Evolutionary conservation across 2,113 vertebrate genomes (phyloP), one percentile per base, ranked within the genome.

Genomic region (Trinectes maculatus): DNA sequence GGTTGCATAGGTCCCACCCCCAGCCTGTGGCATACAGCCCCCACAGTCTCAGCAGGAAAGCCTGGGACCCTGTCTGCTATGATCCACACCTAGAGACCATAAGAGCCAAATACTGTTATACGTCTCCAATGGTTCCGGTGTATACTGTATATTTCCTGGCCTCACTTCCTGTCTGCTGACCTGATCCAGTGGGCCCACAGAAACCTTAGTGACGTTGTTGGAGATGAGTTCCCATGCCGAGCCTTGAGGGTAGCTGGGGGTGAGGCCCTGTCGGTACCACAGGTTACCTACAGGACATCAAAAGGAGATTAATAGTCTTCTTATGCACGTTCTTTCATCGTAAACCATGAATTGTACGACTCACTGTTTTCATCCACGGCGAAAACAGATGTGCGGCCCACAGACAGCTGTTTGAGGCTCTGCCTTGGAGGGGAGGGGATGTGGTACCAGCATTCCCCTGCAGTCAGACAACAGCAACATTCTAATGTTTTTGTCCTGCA

Each of bases 391-490:
- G 95, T 98, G 71, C 95, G 89, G 8, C 98, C 98, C 10, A 98
- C 97, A 0, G 97, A 98, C 51, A 98, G 95, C 75, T 98, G 97
- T 46, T 87, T 94, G 53, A 99, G 84, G 29, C 92, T 95, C 88
- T 99, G 96, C 13, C 93, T 94, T 5, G 85, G 89, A 1, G 98
- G 98, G 0, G 96, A 93, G 0, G 97, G 96, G 75, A 99, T 96
- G 77, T 98, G 97, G 85, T 98, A 98, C 97, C 98, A 99, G 85
- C 95, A 97, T 58, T 98, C 96, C 28, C 98, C 96, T 98, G 76
- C n/a, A 64, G 59, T 15, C 25, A 0, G 43, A 76, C 11, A 9
- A 55, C 3, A 63, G n/a, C 9, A n/a, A 2, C 46, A 26, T 22
- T 22, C 19, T 65, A 15, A 28, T 46, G 6, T 46, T 29, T 37